A percentile compares a stretch with the other conserved stretches of the same genome.
These are phyloP conservation scores for Tetropium fuscum DNA, from an alignment of 2,888 invertebrate genomes.

Conservation along the genomic window DNA sequence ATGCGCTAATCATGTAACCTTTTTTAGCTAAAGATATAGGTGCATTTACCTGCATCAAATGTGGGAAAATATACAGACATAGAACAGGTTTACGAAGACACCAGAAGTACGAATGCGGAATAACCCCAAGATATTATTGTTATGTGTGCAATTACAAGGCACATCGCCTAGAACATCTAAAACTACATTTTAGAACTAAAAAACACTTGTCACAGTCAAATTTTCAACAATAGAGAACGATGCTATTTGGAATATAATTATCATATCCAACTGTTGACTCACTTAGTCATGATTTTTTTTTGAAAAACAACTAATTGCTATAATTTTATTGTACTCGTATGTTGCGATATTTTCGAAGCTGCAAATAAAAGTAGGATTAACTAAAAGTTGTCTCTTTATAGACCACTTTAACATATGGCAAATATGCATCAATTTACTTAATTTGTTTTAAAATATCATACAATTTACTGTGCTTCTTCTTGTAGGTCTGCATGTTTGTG, in stretches of 20 bases:
- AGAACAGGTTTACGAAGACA: constrained; percentile 5
- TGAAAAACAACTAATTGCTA: too few relatives aligned
- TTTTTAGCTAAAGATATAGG: background rate
- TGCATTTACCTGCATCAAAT: background rate
- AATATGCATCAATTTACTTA: too few relatives aligned
- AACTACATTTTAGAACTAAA: constrained; percentile 3
- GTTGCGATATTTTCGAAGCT: background rate
- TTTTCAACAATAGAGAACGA: background rate
- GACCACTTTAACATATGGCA: too few relatives aligned
- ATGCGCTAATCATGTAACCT: too few relatives aligned
- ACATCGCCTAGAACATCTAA: background rate
- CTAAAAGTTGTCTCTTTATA: background rate
- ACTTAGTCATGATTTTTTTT: too few relatives aligned
- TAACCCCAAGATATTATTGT: constrained; percentile 2
- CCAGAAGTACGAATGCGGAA: constrained; percentile 16
- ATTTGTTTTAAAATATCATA: too few relatives aligned
- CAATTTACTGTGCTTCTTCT: too few relatives aligned
- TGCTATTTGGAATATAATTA: too few relatives aligned
- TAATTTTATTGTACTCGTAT: background rate
- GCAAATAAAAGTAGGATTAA: background rate
- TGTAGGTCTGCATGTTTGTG: background rate
- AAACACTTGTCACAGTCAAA: constrained; percentile 13
- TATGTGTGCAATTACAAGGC: constrained; percentile 5
- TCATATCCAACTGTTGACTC: too few relatives aligned
- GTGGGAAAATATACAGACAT: constrained; percentile 4